These are phyloP conservation scores for Crossoptilon crossoptilon DNA, from an alignment of 2,797 vertebrate species.

Conservation along the genomic window DNA sequence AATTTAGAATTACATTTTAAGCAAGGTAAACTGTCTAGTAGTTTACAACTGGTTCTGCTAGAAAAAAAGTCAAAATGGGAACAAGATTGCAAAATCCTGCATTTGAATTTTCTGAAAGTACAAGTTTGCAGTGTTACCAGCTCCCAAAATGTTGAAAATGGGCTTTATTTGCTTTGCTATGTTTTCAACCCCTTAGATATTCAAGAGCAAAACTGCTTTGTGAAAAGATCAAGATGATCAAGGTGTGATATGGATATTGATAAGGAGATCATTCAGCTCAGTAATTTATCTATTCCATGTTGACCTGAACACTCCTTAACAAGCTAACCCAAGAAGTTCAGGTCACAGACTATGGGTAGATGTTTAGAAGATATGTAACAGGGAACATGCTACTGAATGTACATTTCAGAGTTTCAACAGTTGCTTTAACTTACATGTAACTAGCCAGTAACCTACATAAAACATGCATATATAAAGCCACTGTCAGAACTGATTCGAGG, in stretches of 20 bases:
- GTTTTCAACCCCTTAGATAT: neutral
- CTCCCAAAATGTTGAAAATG: neutral
- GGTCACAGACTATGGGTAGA: neutral
- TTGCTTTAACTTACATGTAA: neutral
- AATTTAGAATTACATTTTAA: neutral
- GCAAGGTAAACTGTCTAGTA: neutral
- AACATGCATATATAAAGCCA: neutral
- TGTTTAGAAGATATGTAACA: neutral
- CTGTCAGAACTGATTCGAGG: neutral
- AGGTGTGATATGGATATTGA: neutral
- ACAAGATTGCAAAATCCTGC: neutral
- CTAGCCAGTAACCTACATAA: neutral
- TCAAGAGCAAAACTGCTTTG: neutral
- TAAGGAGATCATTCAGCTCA: neutral
- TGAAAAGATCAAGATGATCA: neutral
- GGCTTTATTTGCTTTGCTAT: neutral
- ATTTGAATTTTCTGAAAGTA: neutral
- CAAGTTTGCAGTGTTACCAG: neutral
- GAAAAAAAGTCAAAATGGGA: neutral
- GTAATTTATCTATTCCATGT: neutral
- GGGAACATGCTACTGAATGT: neutral
- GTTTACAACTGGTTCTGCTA: neutral
- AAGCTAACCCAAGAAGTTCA: neutral
- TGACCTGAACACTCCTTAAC: neutral
- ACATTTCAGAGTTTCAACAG: neutral